A percentile compares a stretch with the other conserved stretches of the same genome.
These are phyloP conservation scores for Armadillidium nasatum DNA, from an alignment of 1,140 invertebrate species.

Conservation along the genomic window DNA sequence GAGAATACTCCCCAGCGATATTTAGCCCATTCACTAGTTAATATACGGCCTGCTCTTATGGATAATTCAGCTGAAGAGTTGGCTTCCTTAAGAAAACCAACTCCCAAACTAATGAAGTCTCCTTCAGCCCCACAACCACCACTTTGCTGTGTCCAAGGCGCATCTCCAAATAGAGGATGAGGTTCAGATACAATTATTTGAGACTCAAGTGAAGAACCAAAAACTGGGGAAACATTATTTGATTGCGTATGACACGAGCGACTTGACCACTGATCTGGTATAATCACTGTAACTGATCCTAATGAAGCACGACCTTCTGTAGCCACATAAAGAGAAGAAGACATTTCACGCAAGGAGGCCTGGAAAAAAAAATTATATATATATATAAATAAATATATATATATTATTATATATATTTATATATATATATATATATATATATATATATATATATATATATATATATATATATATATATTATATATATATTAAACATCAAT, in stretches of 20 bases:
- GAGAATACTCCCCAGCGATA: slow-evolving; percentile 67
- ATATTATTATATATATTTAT: too few species aligned
- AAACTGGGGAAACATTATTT: slow-evolving; percentile 17
- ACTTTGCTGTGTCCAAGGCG: slow-evolving; percentile 59
- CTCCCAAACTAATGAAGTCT: slow-evolving; percentile 58
- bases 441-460: too few species aligned
- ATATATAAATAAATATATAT: too few species aligned
- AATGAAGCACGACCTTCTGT: slow-evolving; percentile 56
- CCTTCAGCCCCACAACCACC: slow-evolving; percentile 57
- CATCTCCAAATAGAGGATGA: slow-evolving; percentile 54
- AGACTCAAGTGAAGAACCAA: slow-evolving; percentile 36
- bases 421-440: too few species aligned
- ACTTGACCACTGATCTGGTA: slow-evolving; percentile 55
- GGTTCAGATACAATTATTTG: slow-evolving; percentile 55
- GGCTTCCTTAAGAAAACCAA: slow-evolving; percentile 47
- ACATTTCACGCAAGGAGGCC: slow-evolving; percentile 35
- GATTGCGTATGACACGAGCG: slow-evolving; percentile 28
- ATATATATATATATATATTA: too few species aligned
- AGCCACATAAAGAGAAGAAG: slow-evolving; percentile 51
- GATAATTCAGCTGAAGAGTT: slow-evolving; percentile 33
- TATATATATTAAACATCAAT: too few species aligned
- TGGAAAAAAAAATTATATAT: slow-evolving; percentile 10
- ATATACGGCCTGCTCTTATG: slow-evolving; percentile 50
- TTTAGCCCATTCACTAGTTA: slow-evolving; percentile 62
- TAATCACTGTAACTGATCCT: slow-evolving; percentile 54